Percentiles rank a stretch among this genome's conserved stretches.
Evolutionary conservation across 2,888 invertebrate species (phyloP).

Genomic region (Poecilus cupreus): DNA sequence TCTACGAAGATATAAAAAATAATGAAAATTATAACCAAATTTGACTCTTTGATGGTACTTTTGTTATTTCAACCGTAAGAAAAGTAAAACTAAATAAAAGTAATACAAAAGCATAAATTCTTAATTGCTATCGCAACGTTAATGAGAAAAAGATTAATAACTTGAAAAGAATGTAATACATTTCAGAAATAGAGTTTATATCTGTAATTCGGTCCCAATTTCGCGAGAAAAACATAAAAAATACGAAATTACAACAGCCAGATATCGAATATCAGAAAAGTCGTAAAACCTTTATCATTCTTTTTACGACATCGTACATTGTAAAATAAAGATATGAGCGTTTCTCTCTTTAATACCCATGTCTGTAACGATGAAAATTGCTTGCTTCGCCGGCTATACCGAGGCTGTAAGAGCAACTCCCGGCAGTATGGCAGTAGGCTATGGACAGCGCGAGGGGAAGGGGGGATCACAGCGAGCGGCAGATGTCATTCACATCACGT

Average conservation of each 20-base stretch:
- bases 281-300: slow-evolving; percentile 51
- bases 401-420: not conserved
- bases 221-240: slow-evolving; percentile 50
- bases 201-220: slow-evolving; percentile 44
- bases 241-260: slow-evolving; percentile 47
- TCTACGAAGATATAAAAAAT: too few species aligned
- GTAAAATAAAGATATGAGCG: slow-evolving; percentile 51
- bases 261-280: slow-evolving; percentile 53
- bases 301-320: slow-evolving; percentile 54
- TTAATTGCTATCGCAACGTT: not conserved
- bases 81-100: too few species aligned
- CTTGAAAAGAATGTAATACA: not conserved
- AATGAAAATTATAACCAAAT: too few species aligned
- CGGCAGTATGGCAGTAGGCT: slow-evolving; percentile 18
- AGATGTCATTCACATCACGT: slow-evolving; percentile 24
- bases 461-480: not conserved
- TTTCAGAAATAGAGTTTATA: slow-evolving; percentile 9
- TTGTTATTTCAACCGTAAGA: too few species aligned
- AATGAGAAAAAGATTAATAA: slow-evolving; percentile 7
- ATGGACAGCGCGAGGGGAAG: not conserved
- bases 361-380: not conserved
- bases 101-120: not conserved
- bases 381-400: not conserved
- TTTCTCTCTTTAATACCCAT: not conserved
- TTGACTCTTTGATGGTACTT: not conserved